phyloP scores from a whole-genome alignment of 37 sponge, comb jelly and placozoan genomes.

The Agelas oroides region DNA sequence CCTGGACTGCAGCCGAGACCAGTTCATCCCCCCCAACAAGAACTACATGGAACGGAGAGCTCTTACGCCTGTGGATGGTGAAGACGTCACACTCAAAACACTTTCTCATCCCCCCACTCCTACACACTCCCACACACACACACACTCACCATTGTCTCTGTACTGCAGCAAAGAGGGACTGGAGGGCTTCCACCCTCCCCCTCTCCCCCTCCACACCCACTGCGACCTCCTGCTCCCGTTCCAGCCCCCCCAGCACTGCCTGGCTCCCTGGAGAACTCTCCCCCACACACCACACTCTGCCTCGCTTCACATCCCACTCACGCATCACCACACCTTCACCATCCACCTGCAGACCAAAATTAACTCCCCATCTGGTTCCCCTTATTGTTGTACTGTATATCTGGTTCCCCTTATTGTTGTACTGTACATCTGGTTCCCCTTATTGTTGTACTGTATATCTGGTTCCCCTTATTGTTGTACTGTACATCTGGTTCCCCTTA shows the following conservation, averaged over 20 bases:
- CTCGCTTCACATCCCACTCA: slow-evolving; percentile 35
- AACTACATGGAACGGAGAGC: slow-evolving; percentile 5
- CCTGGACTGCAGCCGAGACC: slow-evolving; percentile 37
- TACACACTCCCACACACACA: too few relatives aligned
- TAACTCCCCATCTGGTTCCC: neutral
- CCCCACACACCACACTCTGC: slow-evolving; percentile 49
- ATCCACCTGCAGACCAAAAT: neutral
- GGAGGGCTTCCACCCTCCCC: slow-evolving; percentile 15
- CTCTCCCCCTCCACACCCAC: slow-evolving; percentile 23
- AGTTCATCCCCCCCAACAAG: slow-evolving; percentile 53
- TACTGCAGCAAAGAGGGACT: slow-evolving; percentile 19
- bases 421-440: too few relatives aligned
- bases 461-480: too few relatives aligned
- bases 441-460: too few relatives aligned
- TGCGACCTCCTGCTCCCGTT: slow-evolving; percentile 19
- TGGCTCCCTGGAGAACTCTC: slow-evolving; percentile 1
- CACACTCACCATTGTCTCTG: slow-evolving; percentile 23
- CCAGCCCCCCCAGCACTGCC: slow-evolving; percentile 21
- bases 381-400: too few relatives aligned
- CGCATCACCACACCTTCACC: neutral
- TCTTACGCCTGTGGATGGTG: slow-evolving; percentile 4
- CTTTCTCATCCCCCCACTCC: too few relatives aligned
- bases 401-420: too few relatives aligned
- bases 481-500: too few relatives aligned
- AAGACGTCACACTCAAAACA: too few relatives aligned